Base-by-base conservation (phyloP, 2,113 vertebrate species). In the Cairina moschata region DNA sequence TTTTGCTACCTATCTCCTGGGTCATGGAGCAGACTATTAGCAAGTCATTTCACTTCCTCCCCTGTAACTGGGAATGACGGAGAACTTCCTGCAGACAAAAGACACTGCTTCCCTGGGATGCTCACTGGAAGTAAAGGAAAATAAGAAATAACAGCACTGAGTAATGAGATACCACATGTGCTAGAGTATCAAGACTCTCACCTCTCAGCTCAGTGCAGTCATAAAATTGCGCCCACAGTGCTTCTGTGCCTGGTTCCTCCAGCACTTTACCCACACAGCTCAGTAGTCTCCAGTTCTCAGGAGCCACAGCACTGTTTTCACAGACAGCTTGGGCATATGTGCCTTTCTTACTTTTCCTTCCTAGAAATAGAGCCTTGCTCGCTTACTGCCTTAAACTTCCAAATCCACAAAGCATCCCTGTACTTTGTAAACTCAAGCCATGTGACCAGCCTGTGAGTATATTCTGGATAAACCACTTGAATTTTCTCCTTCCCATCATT, bases 61-160 rank as follows among this genome's bases (percentile, higher is more conserved):
- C 5, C 15, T 22, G 31, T 3, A 29, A 31, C 12, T 7, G 55
- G 6, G 1, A 83, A 36, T 38, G 9, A 50, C 0, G 1, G 23
- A 21, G 28, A 11, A 11, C 21, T 71, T 78, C 36, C 36, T 22
- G 5, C 2, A 5, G 36, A 54, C 25, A 76, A 58, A 60, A 26
- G 3, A 48, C 0, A 0, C 23, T 67, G 48, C 20, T 26, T 75
- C 3, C 22, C 66, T 72, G 42, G 22, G 18, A 32, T 38, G 29
- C 8, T 52, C 13, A 4, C 13, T 66, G 63, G 48, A 58, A 17
- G 32, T 21, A 62, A 54, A 67, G 26, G 31, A 67, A 83, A 86
- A 58, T 36, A 85, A 79, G 22, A 85, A 92, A 65, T 23, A 84
- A 34, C 36, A 66, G 4, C 28, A 36, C 40, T 81, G 29, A n/a